Conservation (phyloP, 2,113 vertebrate species). For the Carollia perspicillata region DNA sequence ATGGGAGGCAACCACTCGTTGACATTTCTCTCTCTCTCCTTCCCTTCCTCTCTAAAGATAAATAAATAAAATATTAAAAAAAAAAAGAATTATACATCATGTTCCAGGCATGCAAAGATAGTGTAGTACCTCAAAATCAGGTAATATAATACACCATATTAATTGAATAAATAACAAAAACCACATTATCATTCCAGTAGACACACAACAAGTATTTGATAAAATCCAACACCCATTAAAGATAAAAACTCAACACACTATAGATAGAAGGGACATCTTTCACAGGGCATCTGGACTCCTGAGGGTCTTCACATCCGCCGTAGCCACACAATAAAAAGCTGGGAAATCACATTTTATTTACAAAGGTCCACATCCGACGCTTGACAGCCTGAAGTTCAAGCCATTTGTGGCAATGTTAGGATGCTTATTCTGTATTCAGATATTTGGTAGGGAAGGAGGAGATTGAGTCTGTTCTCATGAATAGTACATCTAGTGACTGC, state of each 20-base stretch:
- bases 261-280: not conserved
- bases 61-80: no score
- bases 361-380: slow-evolving; percentile 53
- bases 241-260: not conserved
- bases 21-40: no score
- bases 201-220: not conserved
- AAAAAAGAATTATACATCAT: not conserved
- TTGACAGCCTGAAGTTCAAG: slow-evolving; percentile 69
- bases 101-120: not conserved
- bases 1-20: no score
- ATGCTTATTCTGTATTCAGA: not conserved
- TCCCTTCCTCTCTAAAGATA: no score
- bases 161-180: not conserved
- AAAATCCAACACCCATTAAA: not conserved
- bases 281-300: slow-evolving; percentile 28
- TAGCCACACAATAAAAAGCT: slow-evolving; percentile 57
- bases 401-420: slow-evolving; percentile 34
- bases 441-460: slow-evolving; percentile 7
- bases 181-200: not conserved
- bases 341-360: slow-evolving; percentile 35
- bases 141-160: not conserved
- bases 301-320: slow-evolving; percentile 40
- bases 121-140: not conserved
- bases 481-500: slow-evolving; percentile 51
- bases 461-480: slow-evolving; percentile 26